Percentiles rank a stretch among this genome's conserved stretches.
Conservation (phyloP, 2,888 invertebrate genomes). For the Coelopa pilipes region DNA sequence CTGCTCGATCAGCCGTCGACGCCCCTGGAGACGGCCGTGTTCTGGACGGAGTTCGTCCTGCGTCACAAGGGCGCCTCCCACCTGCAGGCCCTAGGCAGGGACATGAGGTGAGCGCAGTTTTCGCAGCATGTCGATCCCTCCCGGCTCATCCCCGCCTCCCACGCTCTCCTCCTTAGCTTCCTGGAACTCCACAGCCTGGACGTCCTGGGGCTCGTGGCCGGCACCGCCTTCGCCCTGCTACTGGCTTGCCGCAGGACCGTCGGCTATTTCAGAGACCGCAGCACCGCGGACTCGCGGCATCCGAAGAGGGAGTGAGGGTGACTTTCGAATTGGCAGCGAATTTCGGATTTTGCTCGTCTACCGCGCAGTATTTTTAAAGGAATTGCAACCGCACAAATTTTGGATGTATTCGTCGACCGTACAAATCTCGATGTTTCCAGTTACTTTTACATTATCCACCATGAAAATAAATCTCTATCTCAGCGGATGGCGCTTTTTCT, state of each 20-base stretch:
- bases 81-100: slow-evolving; percentile 53
- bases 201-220: slow-evolving; percentile 14
- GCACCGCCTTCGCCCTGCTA: neutral
- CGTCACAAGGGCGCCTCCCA: slow-evolving; percentile 36
- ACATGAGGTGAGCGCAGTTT: slow-evolving; percentile 66
- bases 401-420: no score
- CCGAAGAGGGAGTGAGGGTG: no score
- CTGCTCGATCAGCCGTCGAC: slow-evolving; percentile 51
- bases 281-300: neutral
- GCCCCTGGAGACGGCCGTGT: slow-evolving; percentile 54
- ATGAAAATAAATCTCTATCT: no score
- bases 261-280: neutral
- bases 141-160: neutral
- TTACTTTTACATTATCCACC: no score
- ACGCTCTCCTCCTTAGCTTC: slow-evolving; percentile 33
- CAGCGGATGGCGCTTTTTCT: no score
- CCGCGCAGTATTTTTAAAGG: no score
- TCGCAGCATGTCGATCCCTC: no score
- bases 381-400: no score
- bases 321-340: no score
- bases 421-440: no score
- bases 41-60: slow-evolving; percentile 58
- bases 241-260: no score
- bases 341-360: no score
- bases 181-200: slow-evolving; percentile 39